These are phyloP conservation scores for Cettia cetti DNA, from an alignment of 2,113 vertebrate genomes.

Conservation along the genomic window DNA sequence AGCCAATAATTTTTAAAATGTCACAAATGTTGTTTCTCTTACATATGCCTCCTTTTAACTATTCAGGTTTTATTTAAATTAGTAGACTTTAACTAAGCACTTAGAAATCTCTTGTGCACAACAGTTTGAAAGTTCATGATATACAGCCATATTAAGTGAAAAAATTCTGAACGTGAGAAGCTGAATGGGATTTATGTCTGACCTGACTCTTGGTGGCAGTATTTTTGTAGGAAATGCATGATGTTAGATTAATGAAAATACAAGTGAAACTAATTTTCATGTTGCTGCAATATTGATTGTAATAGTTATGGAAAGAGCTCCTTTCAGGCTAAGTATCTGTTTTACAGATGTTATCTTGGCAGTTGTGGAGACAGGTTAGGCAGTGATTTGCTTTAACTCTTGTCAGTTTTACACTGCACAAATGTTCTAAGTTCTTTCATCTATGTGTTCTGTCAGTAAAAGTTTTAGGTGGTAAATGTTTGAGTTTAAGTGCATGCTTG, in stretches of 20 bases:
- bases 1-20: background rate
- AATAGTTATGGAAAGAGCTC: background rate
- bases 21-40: background rate
- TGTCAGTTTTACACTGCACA: background rate
- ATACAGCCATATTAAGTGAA: background rate
- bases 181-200: background rate
- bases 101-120: background rate
- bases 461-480: background rate
- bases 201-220: constrained; percentile 29
- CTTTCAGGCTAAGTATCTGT: background rate
- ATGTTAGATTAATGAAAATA: background rate
- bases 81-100: background rate
- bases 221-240: background rate
- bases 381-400: background rate
- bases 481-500: background rate
- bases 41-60: background rate
- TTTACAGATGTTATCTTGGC: background rate
- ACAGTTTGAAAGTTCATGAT: background rate
- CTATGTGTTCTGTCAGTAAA: background rate
- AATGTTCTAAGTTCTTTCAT: background rate
- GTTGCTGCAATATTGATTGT: background rate
- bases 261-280: background rate
- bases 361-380: background rate
- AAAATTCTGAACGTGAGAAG: background rate
- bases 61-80: background rate